Percentiles rank a stretch among this genome's conserved stretches.
These are phyloP conservation scores for Leguminivora glycinivorella DNA, from an alignment of 1,140 invertebrate species.

Conservation along the genomic window DNA sequence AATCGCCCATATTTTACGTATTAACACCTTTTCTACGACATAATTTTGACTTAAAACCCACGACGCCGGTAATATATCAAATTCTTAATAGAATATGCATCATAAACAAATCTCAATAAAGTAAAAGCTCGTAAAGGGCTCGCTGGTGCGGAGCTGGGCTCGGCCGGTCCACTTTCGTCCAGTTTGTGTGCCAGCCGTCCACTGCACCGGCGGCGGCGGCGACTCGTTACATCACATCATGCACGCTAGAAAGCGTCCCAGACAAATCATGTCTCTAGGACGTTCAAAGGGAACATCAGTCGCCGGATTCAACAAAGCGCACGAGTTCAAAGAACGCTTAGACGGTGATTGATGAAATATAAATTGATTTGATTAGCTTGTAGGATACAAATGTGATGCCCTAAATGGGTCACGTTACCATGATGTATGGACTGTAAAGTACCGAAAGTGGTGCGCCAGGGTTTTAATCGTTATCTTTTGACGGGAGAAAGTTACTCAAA, in stretches of 20 bases:
- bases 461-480: slow-evolving; percentile 9
- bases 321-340: slow-evolving; percentile 27
- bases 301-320: slow-evolving; percentile 24
- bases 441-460: slow-evolving; percentile 23
- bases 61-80: slow-evolving; percentile 10
- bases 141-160: slow-evolving; percentile 35
- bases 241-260: slow-evolving; percentile 60
- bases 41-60: neutral
- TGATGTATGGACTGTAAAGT: slow-evolving; percentile 18
- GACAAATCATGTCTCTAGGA: slow-evolving; percentile 55
- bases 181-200: slow-evolving; percentile 52
- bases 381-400: slow-evolving; percentile 21
- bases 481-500: slow-evolving; percentile 22
- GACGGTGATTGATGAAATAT: slow-evolving; percentile 28
- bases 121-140: slow-evolving; percentile 40
- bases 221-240: slow-evolving; percentile 49
- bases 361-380: slow-evolving; percentile 28
- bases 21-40: slow-evolving; percentile 4
- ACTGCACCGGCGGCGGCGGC: slow-evolving; percentile 38
- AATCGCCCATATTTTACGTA: neutral
- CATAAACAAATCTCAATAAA: slow-evolving; percentile 30
- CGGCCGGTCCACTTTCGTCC: slow-evolving; percentile 57
- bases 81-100: slow-evolving; percentile 21
- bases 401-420: slow-evolving; percentile 16
- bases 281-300: slow-evolving; percentile 37